These are phyloP conservation scores for Phengaris alcon DNA, from an alignment of 2,888 invertebrate genomes.

Conservation along the genomic window DNA sequence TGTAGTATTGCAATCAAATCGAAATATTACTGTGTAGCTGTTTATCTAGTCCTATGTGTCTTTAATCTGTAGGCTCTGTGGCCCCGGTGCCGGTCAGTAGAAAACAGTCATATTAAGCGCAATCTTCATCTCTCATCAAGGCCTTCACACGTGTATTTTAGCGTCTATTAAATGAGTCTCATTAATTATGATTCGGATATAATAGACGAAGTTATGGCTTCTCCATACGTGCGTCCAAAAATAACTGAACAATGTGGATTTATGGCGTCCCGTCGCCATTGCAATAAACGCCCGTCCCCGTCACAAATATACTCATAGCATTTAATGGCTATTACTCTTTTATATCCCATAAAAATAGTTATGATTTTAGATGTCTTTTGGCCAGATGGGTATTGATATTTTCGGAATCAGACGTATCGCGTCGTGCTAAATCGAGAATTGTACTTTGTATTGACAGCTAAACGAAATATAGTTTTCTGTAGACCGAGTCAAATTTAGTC, in stretches of 20 bases:
- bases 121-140: not conserved
- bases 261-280: constrained; percentile 39
- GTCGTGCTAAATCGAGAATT: not conserved
- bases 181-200: not conserved
- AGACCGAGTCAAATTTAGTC: too few relatives aligned
- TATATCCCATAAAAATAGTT: not conserved
- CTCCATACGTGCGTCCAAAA: not conserved
- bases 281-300: not conserved
- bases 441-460: not conserved
- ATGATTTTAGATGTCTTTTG: not conserved
- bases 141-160: not conserved
- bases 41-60: too few relatives aligned
- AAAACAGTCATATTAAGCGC: not conserved
- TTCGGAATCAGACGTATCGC: not conserved
- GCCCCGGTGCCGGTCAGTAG: too few relatives aligned
- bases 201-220: not conserved
- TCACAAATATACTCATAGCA: not conserved
- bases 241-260: constrained; percentile 38
- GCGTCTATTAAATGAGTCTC: not conserved
- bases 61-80: too few relatives aligned
- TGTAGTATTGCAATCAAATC: too few relatives aligned
- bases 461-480: not conserved
- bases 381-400: not conserved
- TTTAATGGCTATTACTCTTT: not conserved
- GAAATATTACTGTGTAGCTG: too few relatives aligned